Base-by-base conservation (phyloP, 2,797 vertebrate genomes). In the Cossypha dichroa region DNA sequence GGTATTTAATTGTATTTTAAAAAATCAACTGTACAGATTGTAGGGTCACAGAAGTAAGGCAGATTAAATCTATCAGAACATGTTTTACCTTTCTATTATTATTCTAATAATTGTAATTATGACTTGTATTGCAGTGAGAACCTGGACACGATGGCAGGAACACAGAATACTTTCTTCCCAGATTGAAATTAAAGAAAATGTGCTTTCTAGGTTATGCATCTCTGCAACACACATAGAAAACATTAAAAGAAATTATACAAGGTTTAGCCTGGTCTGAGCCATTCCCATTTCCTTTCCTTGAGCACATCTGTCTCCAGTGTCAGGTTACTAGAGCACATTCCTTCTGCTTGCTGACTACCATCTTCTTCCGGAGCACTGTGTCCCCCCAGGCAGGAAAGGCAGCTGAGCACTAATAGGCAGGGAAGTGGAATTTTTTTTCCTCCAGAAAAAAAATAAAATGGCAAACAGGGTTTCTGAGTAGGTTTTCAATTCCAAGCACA, bases 231-330 rank as follows among this genome's bases (percentile, higher is more conserved):
- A 15, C 2, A 9, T 2, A 31, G 18, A 68, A 83, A 85, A 58
- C 15, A 15, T 52, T 51, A 17, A 23, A 2, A 19, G 25, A 55
- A 86, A 25, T 51, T 54, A 26, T 17, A 15, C 6, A 54, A 41
- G 19, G 12, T 56, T 95, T 54, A 83, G 10, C 34, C 49, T 25
- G 41, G n/a, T 8, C 58, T 62, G 51, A 91, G 28, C 11, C 9
- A 2, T 52, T 25, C 54, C 15, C 31, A 23, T 58, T 96, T 93
- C 86, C 85, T 83, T 58, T 72, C 46, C 75, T 83, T 25, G 12
- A 73, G 55, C 63, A 86, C 80, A 88, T 95, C 73, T 95, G 85
- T 80, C 59, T 84, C 84, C 87, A 94, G 94, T 88, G 88, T 96
- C 94, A 64, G 43, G 48, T 93, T 95, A 83, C 85, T 23, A 38